Base-by-base conservation (phyloP, 2,113 vertebrate species). In the Colinus virginianus region DNA sequence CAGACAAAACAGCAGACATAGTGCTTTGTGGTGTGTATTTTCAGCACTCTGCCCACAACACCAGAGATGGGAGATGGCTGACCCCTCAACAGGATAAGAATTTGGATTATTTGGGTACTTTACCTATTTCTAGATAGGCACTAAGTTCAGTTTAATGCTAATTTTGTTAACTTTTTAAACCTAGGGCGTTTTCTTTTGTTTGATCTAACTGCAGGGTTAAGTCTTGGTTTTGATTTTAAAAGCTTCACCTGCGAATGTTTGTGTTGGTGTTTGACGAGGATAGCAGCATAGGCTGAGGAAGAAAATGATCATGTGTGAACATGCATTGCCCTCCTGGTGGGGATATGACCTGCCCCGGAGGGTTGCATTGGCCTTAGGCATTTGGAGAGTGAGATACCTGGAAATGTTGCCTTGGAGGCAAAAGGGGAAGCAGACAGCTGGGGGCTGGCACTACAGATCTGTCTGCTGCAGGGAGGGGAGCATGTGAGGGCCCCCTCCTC, bases 241-340 rank as follows among this genome's bases (percentile, higher is more conserved):
- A 90, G 42, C n/a, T 53, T 43, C 21, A 4, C 25, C 25, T 17
- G 26, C 13, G 17, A 9, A 5, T n/a, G 8, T 18, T 13, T 46
- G 5, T 30, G 30, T 32, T 32, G 61, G 8, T 6, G 66, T 88
- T 72, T 92, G 91, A 95, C 2, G 34, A 91, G 93, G 55, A 82
- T 46, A 91, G 46, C 94, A 92, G 93, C 75, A 85, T 9, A 87
- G 71, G 63, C 71, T 89, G 51, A 83, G 87, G 71, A 77, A 83
- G 87, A 93, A 95, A 96, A 95, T 77, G 55, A 93, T 74, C 90
- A 76, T 51, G 71, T 91, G 90, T 91, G 87, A 95, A 83, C 59
- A 79, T 22, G 34, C 42, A 91, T 90, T 91, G 84, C 71, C 71
- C 81, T 96, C 82, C 68, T n/a, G 17, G 71, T 68, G 82, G 85